Conservation (phyloP, 2,797 vertebrate genomes). For the Amblyraja radiata region DNA sequence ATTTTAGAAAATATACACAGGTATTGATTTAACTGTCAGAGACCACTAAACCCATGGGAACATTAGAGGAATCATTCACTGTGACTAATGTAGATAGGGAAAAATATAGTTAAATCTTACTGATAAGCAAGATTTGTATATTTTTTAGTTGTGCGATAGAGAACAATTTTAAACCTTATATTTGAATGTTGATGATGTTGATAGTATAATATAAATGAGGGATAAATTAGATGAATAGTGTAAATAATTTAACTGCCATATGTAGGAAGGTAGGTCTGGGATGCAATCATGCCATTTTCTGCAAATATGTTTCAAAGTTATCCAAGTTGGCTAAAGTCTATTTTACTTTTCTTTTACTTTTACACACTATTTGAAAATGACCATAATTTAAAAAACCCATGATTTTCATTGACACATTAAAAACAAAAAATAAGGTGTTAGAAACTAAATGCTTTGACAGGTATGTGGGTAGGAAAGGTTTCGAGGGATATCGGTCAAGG, state of each 20-base stretch:
- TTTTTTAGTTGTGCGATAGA: neutral
- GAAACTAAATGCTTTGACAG: neutral
- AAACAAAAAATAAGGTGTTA: neutral
- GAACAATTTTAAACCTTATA: neutral
- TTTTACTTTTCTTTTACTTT: neutral
- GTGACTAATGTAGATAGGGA: neutral
- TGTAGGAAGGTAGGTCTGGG: neutral
- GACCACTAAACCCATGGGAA: neutral
- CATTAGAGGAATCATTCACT: neutral
- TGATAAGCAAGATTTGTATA: neutral
- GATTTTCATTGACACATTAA: neutral
- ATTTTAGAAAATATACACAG: neutral
- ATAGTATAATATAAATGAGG: neutral
- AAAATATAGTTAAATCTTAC: neutral
- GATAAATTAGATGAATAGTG: neutral
- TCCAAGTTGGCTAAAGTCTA: neutral
- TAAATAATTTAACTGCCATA: neutral
- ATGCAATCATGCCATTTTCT: neutral
- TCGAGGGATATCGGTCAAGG: too few relatives aligned
- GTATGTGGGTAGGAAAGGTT: too few relatives aligned
- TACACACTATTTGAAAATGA: neutral
- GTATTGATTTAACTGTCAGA: neutral
- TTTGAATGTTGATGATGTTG: neutral
- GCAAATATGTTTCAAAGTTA: neutral
- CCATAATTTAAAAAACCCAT: neutral